These are phyloP conservation scores for Xenentodon cancila DNA, from an alignment of 2,797 vertebrate species.

Conservation along the genomic window DNA sequence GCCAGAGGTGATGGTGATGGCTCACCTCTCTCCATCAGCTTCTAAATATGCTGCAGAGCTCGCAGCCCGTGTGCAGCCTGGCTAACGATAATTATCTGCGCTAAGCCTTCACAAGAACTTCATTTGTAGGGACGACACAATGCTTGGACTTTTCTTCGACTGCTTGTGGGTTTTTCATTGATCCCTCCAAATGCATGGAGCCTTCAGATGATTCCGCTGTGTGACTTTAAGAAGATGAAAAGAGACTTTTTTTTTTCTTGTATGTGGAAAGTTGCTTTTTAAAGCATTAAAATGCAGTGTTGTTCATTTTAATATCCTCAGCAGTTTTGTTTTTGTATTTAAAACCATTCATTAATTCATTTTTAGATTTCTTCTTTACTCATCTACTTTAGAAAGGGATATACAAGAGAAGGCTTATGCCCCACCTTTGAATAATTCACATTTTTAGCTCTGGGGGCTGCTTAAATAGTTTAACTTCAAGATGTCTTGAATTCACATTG, in stretches of 20 bases:
- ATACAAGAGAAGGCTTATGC: not conserved
- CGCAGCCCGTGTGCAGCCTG: slow-evolving; percentile 40
- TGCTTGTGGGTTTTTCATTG: not conserved
- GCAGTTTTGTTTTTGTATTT: not conserved
- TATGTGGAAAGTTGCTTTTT: not conserved
- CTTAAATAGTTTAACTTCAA: slow-evolving; percentile 4
- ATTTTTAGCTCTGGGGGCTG: not conserved
- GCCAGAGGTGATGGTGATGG: slow-evolving; percentile 90
- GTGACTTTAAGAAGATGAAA: no score
- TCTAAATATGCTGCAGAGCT: slow-evolving; percentile 63
- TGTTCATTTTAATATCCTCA: no score
- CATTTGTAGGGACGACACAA: slow-evolving; percentile 57
- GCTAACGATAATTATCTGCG: slow-evolving; percentile 67
- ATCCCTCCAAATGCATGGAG: not conserved
- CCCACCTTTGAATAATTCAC: not conserved
- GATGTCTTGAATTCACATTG: slow-evolving; percentile 27
- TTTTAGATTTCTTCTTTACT: not conserved
- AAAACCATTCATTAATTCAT: no score
- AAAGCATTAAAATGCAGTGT: not conserved
- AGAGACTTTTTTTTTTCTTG: no score
- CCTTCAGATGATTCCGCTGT: no score
- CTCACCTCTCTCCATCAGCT: slow-evolving; percentile 74
- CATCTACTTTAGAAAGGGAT: not conserved
- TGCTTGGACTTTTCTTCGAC: slow-evolving; percentile 15
- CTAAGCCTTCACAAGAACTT: slow-evolving; percentile 47